phyloP scores from a whole-genome alignment of 2,888 invertebrate species.

The Eucriotettix oculatus region DNA sequence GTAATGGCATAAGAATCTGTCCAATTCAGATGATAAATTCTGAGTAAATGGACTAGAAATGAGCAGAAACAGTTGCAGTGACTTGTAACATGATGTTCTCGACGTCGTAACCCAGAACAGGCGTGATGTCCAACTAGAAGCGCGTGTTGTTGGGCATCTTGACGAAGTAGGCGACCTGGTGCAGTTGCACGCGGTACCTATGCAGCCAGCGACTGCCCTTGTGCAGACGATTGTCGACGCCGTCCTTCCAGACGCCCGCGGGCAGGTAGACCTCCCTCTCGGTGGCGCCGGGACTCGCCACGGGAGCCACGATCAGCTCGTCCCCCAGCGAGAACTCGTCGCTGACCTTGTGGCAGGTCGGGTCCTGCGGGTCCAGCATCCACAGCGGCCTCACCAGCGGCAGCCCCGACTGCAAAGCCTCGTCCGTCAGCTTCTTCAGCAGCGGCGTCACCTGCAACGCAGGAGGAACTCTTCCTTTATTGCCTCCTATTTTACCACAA shows the following conservation, averaged over 20 bases:
- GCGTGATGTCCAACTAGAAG: conserved; percentile 28
- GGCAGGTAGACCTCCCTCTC: conserved; percentile 75
- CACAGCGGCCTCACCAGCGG: conserved; percentile 79
- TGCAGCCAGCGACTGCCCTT: conserved; percentile 87
- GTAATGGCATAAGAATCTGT: too few relatives aligned
- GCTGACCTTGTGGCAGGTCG: conserved; percentile 53
- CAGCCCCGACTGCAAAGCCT: conserved; percentile 60
- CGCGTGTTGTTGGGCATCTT: conserved; percentile 72
- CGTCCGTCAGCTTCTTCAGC: conserved; percentile 52
- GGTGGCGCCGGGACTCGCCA: conserved; percentile 50
- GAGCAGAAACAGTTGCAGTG: too few relatives aligned
- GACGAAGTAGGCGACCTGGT: conserved; percentile 68
- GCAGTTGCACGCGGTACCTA: conserved; percentile 61
- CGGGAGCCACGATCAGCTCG: conserved; percentile 79
- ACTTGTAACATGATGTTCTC: too few relatives aligned
- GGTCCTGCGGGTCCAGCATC: conserved; percentile 71
- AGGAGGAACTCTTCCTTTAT: too few relatives aligned
- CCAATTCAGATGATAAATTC: too few relatives aligned
- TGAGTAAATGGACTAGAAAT: too few relatives aligned
- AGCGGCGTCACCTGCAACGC: conserved; percentile 47
- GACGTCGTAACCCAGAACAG: too few relatives aligned
- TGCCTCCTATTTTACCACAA: too few relatives aligned
- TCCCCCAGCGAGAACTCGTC: conserved; percentile 85
- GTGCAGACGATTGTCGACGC: conserved; percentile 67
- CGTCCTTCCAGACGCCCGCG: conserved; percentile 84